Evolutionary conservation across 2,888 invertebrate species (phyloP).

Genomic region (Melipona bicolor): DNA sequence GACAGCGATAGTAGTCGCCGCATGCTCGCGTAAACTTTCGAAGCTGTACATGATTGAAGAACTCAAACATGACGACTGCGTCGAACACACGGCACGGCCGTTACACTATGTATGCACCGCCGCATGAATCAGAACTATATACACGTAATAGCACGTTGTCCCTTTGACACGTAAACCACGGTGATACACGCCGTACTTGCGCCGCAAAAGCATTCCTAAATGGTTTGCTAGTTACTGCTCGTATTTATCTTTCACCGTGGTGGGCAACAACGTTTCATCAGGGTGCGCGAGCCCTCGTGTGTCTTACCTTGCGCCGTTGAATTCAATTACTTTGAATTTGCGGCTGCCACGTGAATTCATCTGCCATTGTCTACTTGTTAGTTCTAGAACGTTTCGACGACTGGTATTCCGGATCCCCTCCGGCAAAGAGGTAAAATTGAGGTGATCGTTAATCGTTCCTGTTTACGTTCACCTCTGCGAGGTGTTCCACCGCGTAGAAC

Average conservation of each 20-base stretch:
- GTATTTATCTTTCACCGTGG: constrained; percentile 8
- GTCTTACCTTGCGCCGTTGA: constrained; percentile 33
- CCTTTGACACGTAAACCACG: constrained; percentile 27
- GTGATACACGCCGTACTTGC: neutral
- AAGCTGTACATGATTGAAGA: neutral
- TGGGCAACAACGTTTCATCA: constrained; percentile 13
- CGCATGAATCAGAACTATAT: constrained; percentile 2
- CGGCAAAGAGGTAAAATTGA: too few species aligned
- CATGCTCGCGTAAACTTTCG: neutral
- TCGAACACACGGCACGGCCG: neutral
- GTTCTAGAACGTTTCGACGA: too few species aligned
- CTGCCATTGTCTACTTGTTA: too few species aligned
- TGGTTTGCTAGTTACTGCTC: constrained; percentile 1
- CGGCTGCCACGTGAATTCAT: too few species aligned
- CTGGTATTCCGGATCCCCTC: too few species aligned
- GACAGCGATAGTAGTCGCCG: neutral
- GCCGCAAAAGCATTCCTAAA: constrained; percentile 24
- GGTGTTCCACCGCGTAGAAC: too few species aligned
- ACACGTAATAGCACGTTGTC: neutral
- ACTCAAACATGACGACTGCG: neutral
- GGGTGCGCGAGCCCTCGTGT: neutral
- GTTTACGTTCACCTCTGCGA: too few species aligned
- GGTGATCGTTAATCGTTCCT: too few species aligned
- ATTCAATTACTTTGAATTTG: constrained; percentile 30
- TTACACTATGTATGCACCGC: neutral